Conservation (phyloP, 2,113 vertebrate genomes). For the Mustela nigripes region DNA sequence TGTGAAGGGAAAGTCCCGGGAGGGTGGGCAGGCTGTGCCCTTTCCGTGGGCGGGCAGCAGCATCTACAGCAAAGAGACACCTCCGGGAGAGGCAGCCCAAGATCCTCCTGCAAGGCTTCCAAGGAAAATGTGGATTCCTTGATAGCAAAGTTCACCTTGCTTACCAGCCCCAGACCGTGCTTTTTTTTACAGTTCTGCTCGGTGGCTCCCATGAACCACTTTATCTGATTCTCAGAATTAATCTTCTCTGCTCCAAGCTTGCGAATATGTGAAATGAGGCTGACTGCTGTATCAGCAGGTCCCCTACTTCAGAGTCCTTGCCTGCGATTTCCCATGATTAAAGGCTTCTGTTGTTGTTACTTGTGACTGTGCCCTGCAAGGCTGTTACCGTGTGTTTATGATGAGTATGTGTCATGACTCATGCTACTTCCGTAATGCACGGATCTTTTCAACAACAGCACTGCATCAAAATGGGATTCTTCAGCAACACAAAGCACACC, state of each 20-base stretch:
- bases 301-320: background rate
- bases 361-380: background rate
- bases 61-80: background rate
- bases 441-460: background rate
- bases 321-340: background rate
- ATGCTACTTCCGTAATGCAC: background rate
- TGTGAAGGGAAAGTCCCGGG: background rate
- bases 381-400: background rate
- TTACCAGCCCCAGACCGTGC: background rate
- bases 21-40: too few species aligned
- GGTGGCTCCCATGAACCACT: conserved; percentile 2
- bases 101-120: background rate
- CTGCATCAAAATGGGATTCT: background rate
- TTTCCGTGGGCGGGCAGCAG: background rate
- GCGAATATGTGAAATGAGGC: conserved; percentile 55
- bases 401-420: background rate
- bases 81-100: background rate
- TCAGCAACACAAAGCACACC: background rate
- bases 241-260: background rate
- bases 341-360: background rate
- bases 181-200: background rate
- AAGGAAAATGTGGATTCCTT: background rate
- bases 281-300: background rate
- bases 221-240: conserved; percentile 40
- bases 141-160: conserved; percentile 35